These are phyloP conservation scores for Alcis repandata DNA, from an alignment of 2,888 invertebrate species.

Conservation along the genomic window DNA sequence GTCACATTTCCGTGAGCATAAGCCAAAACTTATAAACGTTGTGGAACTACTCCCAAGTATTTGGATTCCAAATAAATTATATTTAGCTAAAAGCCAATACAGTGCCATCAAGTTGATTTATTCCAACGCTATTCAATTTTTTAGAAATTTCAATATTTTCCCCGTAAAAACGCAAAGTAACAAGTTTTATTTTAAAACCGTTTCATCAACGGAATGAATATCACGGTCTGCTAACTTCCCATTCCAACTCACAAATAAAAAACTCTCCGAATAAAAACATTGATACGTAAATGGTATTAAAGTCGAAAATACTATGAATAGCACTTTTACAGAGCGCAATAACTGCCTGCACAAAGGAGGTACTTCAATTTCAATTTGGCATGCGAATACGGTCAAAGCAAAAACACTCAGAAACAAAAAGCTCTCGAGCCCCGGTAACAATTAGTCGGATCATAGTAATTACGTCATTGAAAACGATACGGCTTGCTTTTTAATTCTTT, in stretches of 20 bases:
- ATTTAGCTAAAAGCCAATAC: too few relatives aligned
- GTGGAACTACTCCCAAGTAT: too few relatives aligned
- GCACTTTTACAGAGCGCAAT: conserved; percentile 51
- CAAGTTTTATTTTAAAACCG: conserved; percentile 25
- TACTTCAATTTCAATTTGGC: conserved; percentile 78
- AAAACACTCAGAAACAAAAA: conserved; percentile 75
- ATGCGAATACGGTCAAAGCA: conserved; percentile 81
- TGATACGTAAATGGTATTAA: conserved; percentile 47
- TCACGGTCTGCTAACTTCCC: conserved; percentile 59
- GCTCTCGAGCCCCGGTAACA: conserved; percentile 70
- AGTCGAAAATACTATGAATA: conserved; percentile 50
- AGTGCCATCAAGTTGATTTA: too few relatives aligned
- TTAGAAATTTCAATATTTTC: background rate
- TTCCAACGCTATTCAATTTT: too few relatives aligned
- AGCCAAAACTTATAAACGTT: too few relatives aligned
- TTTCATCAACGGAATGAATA: conserved; percentile 63
- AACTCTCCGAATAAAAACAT: conserved; percentile 38
- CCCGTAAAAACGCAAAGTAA: background rate
- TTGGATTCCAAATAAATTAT: too few relatives aligned
- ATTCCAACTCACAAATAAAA: conserved; percentile 55
- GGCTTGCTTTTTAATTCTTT: conserved; percentile 68
- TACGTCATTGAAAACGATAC: conserved; percentile 82
- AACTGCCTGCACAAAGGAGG: conserved; percentile 59
- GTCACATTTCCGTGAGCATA: too few relatives aligned
- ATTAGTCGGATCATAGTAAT: conserved; percentile 84